Conservation (phyloP, 2,888 invertebrate genomes). For the Lissocephala sabroskyi region DNA sequence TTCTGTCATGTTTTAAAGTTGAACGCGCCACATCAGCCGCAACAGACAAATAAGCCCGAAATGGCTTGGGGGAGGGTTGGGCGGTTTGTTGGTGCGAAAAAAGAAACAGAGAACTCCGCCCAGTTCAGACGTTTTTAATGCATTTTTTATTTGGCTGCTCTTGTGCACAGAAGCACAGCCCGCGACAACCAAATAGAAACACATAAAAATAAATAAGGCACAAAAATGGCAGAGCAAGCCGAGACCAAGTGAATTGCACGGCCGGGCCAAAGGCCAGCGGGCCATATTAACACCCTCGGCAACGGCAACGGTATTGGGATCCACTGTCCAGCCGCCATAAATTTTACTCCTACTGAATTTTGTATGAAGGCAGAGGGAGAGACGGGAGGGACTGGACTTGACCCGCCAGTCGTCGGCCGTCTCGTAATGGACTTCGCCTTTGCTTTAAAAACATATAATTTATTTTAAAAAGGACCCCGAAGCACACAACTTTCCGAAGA, state of each 20-base stretch:
- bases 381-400: slow-evolving; percentile 4
- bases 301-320: no score
- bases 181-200: slow-evolving; percentile 58
- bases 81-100: no score
- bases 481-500: slow-evolving; percentile 9
- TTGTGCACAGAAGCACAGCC: no score
- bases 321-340: slow-evolving; percentile 59
- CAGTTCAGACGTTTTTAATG: slow-evolving; percentile 57
- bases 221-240: slow-evolving; percentile 1
- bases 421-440: slow-evolving; percentile 38
- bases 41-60: slow-evolving; percentile 37
- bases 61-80: background rate
- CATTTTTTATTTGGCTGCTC: slow-evolving; percentile 59
- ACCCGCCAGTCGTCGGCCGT: slow-evolving; percentile 17
- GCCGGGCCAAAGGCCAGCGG: no score
- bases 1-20: slow-evolving; percentile 20
- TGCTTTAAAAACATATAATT: slow-evolving; percentile 61
- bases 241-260: no score
- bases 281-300: slow-evolving; percentile 14
- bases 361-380: slow-evolving; percentile 32
- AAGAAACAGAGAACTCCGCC: background rate
- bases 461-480: slow-evolving; percentile 53
- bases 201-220: slow-evolving; percentile 64
- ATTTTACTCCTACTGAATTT: slow-evolving; percentile 61
- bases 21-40: no score